These are phyloP conservation scores for Apostichopus californicus DNA, from an alignment of 35 echinoderm and acorn worm genomes.

Conservation along the genomic window DNA sequence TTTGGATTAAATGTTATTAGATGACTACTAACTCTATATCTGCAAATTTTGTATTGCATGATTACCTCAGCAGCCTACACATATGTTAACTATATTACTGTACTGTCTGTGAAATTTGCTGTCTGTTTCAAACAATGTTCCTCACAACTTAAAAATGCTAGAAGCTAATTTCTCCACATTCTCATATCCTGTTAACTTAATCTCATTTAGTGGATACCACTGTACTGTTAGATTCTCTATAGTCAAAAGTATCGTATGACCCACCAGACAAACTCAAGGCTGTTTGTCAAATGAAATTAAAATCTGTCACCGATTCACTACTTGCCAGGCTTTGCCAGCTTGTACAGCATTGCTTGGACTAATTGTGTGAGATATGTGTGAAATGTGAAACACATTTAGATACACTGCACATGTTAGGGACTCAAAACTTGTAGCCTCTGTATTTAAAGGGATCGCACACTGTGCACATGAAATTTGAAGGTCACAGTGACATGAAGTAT, in stretches of 20 bases:
- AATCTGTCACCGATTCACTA: neutral
- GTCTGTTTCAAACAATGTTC: no score
- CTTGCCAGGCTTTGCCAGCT: neutral
- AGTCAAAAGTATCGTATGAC: neutral
- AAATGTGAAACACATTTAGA: neutral
- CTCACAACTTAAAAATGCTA: neutral
- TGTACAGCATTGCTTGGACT: neutral
- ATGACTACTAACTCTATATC: no score
- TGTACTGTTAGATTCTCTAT: neutral
- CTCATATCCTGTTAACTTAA: neutral
- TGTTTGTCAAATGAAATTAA: conserved; percentile 5
- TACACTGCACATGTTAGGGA: neutral
- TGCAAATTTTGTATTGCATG: no score
- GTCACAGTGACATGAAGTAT: no score
- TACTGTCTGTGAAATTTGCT: no score
- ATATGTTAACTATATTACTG: no score
- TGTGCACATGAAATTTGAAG: neutral
- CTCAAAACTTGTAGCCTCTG: neutral
- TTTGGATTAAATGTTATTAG: no score
- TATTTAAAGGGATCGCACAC: neutral
- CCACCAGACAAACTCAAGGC: neutral
- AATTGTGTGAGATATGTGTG: neutral
- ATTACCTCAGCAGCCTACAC: no score
- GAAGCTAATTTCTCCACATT: neutral
- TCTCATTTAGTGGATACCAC: neutral